Percentiles rank a stretch among this genome's conserved stretches.
Evolutionary conservation across 2,113 vertebrate species (phyloP).

Genomic region (Chrysemys picta): DNA sequence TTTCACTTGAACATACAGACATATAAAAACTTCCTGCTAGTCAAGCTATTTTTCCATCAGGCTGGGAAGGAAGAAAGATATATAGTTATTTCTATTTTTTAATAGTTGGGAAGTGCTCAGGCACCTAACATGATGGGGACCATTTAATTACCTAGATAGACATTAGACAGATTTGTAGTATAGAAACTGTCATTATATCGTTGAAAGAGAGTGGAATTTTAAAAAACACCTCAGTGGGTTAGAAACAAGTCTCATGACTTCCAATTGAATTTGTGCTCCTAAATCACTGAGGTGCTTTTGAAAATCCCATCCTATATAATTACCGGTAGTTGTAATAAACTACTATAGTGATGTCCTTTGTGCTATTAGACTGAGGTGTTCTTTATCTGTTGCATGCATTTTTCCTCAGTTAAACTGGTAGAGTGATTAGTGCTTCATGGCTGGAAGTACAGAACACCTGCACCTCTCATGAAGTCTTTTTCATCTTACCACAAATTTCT

Average conservation of each 20-base stretch:
- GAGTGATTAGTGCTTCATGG: not conserved
- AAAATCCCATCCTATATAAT: not conserved
- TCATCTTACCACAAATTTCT: not conserved
- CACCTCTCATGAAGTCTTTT: not conserved
- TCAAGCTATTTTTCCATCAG: not conserved
- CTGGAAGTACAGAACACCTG: not conserved
- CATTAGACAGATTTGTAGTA: not conserved
- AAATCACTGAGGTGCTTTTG: not conserved
- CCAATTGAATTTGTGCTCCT: not conserved
- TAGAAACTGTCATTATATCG: not conserved
- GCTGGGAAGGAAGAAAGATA: constrained; percentile 50
- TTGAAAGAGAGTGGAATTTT: not conserved
- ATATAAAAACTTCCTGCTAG: not conserved
- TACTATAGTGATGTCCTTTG: not conserved
- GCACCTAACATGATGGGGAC: not conserved
- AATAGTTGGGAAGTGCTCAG: constrained; percentile 18
- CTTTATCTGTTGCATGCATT: rapidly evolving
- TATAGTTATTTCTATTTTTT: constrained; percentile 30
- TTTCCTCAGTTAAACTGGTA: not conserved
- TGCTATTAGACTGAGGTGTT: rapidly evolving
- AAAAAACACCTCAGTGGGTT: not conserved
- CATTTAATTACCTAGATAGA: not conserved
- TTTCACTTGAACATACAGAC: rapidly evolving
- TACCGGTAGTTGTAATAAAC: not conserved
- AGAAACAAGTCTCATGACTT: not conserved